A percentile compares a stretch with the other conserved stretches of the same genome.
These are phyloP conservation scores for Sarcophaga peregrina DNA, from an alignment of 1,140 invertebrate species.

Conservation along the genomic window DNA sequence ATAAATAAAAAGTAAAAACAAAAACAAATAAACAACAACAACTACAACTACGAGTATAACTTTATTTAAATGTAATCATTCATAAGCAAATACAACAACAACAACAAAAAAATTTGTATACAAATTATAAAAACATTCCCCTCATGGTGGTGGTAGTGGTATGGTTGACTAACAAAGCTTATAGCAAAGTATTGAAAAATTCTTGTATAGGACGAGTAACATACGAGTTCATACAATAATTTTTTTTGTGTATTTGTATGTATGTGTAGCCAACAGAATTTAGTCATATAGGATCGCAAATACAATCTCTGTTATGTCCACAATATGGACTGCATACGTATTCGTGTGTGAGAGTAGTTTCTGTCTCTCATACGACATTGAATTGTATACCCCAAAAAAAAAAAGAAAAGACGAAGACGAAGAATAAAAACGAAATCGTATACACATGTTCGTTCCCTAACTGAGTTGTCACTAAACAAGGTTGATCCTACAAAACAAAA, in stretches of 20 bases:
- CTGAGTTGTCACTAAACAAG: conserved; percentile 2
- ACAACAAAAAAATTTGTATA: too few relatives aligned
- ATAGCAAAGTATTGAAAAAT: too few relatives aligned
- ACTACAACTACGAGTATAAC: too few relatives aligned
- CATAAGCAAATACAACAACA: too few relatives aligned
- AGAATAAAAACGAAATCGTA: neutral
- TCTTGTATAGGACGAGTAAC: too few relatives aligned
- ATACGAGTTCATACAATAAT: neutral
- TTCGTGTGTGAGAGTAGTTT: neutral
- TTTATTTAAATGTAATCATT: conserved; percentile 4
- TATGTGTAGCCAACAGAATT: neutral
- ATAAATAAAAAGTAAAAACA: too few relatives aligned
- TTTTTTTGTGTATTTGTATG: neutral
- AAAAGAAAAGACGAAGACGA: neutral
- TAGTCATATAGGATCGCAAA: too few relatives aligned
- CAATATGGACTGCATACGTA: neutral
- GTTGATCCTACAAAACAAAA: conserved; percentile 5
- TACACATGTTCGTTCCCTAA: neutral
- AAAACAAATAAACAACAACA: neutral
- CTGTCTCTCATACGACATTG: neutral
- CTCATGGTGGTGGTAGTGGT: too few relatives aligned
- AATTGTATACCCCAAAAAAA: neutral
- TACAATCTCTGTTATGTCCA: too few relatives aligned
- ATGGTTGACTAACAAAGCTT: too few relatives aligned
- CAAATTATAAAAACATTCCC: too few relatives aligned